These are phyloP conservation scores for Lutjanus argentimaculatus DNA, from an alignment of 2,797 vertebrate species.

Conservation along the genomic window DNA sequence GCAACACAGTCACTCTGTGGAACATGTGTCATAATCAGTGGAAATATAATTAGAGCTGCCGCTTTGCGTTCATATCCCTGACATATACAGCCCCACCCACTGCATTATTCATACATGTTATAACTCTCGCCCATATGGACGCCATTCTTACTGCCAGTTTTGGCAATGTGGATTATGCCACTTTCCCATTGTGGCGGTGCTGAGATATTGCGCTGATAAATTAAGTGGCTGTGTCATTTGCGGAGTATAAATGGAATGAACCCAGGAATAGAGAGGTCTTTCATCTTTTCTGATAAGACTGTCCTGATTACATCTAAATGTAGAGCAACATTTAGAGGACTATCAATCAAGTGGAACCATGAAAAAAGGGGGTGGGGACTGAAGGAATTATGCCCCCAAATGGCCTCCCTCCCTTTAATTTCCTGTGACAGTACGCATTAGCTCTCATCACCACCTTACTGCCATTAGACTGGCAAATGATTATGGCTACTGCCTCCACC, in stretches of 20 bases:
- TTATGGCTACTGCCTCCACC: constrained; percentile 66
- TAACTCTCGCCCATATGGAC: constrained; percentile 67
- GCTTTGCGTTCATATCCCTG: constrained; percentile 44
- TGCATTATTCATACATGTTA: constrained; percentile 74
- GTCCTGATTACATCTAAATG: constrained; percentile 90
- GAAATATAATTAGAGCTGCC: constrained; percentile 67
- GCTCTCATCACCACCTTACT: constrained; percentile 76
- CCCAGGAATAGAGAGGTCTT: constrained; percentile 88
- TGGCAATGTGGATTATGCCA: constrained; percentile 55
- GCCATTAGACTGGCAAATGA: constrained; percentile 82
- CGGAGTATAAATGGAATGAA: constrained; percentile 84
- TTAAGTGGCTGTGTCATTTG: constrained; percentile 84
- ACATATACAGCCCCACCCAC: constrained; percentile 46
- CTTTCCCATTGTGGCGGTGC: constrained; percentile 61
- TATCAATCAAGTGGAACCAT: constrained; percentile 84
- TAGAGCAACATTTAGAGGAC: constrained; percentile 87
- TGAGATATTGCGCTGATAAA: constrained; percentile 81
- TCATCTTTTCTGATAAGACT: constrained; percentile 88
- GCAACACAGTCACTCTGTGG: constrained; percentile 58
- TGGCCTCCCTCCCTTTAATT: constrained; percentile 81
- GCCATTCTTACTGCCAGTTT: constrained; percentile 58
- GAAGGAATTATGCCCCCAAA: constrained; percentile 80
- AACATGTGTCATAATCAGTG: constrained; percentile 64
- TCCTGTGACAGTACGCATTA: constrained; percentile 82
- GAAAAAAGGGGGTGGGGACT: constrained; percentile 66